phyloP scores from a whole-genome alignment of 2,888 invertebrate genomes.

The Scelioninae gen. 1 region DNA sequence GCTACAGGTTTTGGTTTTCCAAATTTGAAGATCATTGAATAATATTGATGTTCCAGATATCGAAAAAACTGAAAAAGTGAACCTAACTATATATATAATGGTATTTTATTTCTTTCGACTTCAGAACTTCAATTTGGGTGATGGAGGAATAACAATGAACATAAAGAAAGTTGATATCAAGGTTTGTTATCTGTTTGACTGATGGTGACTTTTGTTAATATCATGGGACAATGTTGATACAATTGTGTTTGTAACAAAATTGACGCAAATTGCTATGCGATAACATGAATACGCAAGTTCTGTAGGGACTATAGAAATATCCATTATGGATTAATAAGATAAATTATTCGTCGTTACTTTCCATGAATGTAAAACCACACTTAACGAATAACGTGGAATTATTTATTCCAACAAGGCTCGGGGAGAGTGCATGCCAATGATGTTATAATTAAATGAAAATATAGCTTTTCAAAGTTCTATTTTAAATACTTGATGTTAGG shows the following conservation, averaged over 20 bases:
- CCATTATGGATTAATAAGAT: slow-evolving; percentile 32
- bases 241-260: slow-evolving; percentile 22
- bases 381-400: slow-evolving; percentile 17
- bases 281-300: slow-evolving; percentile 11
- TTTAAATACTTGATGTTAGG: background rate
- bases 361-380: slow-evolving; percentile 37
- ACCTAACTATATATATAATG: too few relatives aligned
- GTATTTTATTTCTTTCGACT: background rate
- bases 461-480: background rate
- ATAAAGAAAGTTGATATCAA: too few relatives aligned
- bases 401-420: background rate
- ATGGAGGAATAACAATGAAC: background rate
- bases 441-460: background rate
- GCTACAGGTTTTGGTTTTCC: too few relatives aligned
- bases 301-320: slow-evolving; percentile 19
- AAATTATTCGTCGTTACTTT: slow-evolving; percentile 19
- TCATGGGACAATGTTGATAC: slow-evolving; percentile 43
- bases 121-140: background rate
- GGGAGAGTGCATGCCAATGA: background rate
- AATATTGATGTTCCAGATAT: too few relatives aligned
- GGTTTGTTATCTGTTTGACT: too few relatives aligned
- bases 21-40: too few relatives aligned
- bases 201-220: too few relatives aligned
- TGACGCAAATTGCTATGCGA: slow-evolving; percentile 28
- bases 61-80: too few relatives aligned